Evolutionary conservation across 1,140 invertebrate genomes (phyloP), one percentile per base, ranked within the genome.

Genomic region (Megalopta genalis): DNA sequence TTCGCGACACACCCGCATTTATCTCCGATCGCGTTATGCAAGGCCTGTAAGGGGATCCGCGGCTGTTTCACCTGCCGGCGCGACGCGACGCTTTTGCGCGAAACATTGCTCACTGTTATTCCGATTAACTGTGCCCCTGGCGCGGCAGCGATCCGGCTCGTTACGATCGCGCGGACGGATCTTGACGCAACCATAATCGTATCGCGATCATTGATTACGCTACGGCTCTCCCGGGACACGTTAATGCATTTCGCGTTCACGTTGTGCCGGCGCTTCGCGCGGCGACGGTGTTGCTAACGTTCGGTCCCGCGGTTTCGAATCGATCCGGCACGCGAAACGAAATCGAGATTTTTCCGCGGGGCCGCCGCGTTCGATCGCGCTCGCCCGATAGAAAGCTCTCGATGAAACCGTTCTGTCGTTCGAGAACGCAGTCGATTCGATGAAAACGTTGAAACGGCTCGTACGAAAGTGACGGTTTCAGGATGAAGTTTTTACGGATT

Each of bases 81-180:
- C 64, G n/a, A n/a, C 32, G 32, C 32, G 73, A 75, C 74, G 63
- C 46, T 86, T 46, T 84, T 74, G 77, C 73, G 69, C 81, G 84
- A 70, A 67, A 69, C 84, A 64, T 85, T 81, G 81, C 78, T 85
- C 84, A 77, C 74, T 80, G 69, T 85, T 85, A 85, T 85, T 85
- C 78, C 70, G 81, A 85, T 85, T 85, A 85, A 85, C 79, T 77
- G 76, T 14, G 14, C 5, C 3, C 42, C 46, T 54, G 32, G 62
- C 78, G 78, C 63, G 62, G 83, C 57, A 80, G 65, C 77, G 81
- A 84, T 73, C 59, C 46, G 27, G 27, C 16, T 42, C 49, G 60
- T 71, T 65, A 75, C 46, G 59, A 67, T 66, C 49, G 32, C 23
- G 62, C 23, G 57, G 9, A 32, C n/a, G 59, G 70, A 81, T 81